Evolutionary conservation across 2,797 vertebrate genomes (phyloP).

Genomic region (Gallinago solitaria): DNA sequence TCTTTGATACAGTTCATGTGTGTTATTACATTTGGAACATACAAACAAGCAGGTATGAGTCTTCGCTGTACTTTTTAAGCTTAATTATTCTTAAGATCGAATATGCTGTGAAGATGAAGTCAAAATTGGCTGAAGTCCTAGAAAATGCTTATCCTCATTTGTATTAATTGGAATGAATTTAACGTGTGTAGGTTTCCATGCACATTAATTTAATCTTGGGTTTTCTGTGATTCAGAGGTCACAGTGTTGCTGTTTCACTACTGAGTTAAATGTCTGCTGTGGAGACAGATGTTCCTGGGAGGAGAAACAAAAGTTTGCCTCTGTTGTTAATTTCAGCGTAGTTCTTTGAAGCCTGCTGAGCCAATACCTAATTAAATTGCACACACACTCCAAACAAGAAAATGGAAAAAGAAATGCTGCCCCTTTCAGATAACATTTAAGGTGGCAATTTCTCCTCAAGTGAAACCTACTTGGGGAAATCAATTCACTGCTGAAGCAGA

Average conservation of each 20-base stretch:
- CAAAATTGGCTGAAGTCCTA: neutral
- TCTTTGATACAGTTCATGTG: neutral
- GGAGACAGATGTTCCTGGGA: neutral
- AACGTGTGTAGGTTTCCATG: neutral
- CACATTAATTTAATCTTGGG: neutral
- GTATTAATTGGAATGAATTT: neutral
- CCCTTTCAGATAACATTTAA: slow-evolving; percentile 34
- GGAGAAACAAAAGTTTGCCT: neutral
- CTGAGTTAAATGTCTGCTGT: neutral
- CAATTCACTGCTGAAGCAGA: slow-evolving; percentile 22
- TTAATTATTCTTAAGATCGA: neutral
- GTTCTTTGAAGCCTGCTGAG: slow-evolving; percentile 12
- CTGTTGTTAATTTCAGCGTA: neutral
- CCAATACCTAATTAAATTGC: slow-evolving; percentile 28
- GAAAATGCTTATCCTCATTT: neutral
- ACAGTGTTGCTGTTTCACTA: neutral
- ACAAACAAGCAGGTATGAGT: neutral
- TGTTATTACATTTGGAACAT: neutral
- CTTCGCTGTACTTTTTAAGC: neutral
- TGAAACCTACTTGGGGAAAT: slow-evolving; percentile 32
- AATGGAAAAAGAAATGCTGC: neutral
- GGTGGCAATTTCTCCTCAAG: neutral
- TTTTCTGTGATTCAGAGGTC: neutral
- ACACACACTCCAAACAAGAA: neutral
- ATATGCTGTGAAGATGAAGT: neutral